Evolutionary conservation across 2,888 invertebrate species (phyloP).

Genomic region (Sarcophaga carnaria): DNA sequence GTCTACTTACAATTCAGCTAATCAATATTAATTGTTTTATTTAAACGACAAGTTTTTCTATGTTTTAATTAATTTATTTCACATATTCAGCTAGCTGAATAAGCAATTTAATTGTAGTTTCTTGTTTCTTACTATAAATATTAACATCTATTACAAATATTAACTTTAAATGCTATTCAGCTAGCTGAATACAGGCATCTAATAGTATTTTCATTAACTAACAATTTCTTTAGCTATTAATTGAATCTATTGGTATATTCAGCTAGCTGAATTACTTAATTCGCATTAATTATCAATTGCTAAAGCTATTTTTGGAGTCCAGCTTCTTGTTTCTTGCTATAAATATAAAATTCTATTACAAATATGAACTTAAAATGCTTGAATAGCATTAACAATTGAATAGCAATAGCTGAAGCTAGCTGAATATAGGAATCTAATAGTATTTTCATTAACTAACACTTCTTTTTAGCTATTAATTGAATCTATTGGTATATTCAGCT

Average conservation of each 20-base stretch:
- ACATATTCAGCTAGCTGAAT: conserved; percentile 45
- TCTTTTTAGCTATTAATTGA: background rate
- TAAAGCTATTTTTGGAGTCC: too few relatives aligned
- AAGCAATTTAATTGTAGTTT: background rate
- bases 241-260: background rate
- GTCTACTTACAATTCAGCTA: background rate
- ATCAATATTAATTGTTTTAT: background rate
- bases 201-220: background rate
- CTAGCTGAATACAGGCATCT: conserved; percentile 9
- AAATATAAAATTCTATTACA: too few relatives aligned
- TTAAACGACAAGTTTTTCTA: background rate
- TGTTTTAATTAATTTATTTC: background rate
- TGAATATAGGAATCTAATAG: background rate
- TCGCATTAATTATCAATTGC: too few relatives aligned
- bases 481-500: background rate
- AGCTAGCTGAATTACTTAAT: conserved; percentile 31
- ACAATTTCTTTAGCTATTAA: background rate
- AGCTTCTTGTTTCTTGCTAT: background rate
- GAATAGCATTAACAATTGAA: too few relatives aligned
- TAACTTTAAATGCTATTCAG: conserved; percentile 9
- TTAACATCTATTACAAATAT: too few relatives aligned
- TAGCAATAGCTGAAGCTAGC: too few relatives aligned
- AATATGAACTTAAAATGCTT: too few relatives aligned
- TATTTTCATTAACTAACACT: background rate
- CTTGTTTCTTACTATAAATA: background rate